These are phyloP conservation scores for Diarsia mendica DNA, from an alignment of 2,888 invertebrate species.

Conservation along the genomic window DNA sequence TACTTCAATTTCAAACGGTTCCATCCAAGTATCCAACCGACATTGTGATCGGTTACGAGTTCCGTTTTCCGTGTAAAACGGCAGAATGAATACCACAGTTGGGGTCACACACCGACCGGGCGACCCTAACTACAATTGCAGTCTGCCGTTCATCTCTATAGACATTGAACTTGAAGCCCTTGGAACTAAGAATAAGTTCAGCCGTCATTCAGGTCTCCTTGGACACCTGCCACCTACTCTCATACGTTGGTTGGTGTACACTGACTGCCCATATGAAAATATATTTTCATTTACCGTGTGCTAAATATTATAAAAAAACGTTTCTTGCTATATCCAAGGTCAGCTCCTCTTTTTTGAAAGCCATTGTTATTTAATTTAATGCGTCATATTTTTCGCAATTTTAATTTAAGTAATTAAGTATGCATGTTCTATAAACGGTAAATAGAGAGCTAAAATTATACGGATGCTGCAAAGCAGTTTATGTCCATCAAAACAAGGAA, in stretches of 20 bases:
- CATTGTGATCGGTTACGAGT: conserved; percentile 27
- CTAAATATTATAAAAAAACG: conserved; percentile 10
- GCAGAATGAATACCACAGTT: no score
- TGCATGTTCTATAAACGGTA: not conserved
- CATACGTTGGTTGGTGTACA: conserved; percentile 41
- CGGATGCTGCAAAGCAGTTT: not conserved
- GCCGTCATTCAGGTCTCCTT: conserved; percentile 73
- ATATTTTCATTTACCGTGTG: conserved; percentile 46
- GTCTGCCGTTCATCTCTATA: conserved; percentile 44
- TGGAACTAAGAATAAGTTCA: conserved; percentile 73
- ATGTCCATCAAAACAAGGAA: conserved; percentile 29
- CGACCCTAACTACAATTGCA: conserved; percentile 42
- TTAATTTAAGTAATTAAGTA: not conserved
- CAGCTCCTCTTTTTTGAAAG: conserved; percentile 8
- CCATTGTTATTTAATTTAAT: conserved; percentile 12
- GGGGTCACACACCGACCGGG: not conserved
- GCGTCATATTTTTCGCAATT: conserved; percentile 1
- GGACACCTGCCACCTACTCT: conserved; percentile 74
- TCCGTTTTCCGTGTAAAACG: conserved; percentile 44
- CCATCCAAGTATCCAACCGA: conserved; percentile 27
- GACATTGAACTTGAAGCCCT: conserved; percentile 76
- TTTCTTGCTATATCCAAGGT: conserved; percentile 34
- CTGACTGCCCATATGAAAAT: conserved; percentile 38
- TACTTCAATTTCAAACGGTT: conserved; percentile 35
- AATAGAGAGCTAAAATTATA: conserved; percentile 4